phyloP scores from a whole-genome alignment of 2,888 invertebrate genomes.

The Idaea dimidiata region DNA sequence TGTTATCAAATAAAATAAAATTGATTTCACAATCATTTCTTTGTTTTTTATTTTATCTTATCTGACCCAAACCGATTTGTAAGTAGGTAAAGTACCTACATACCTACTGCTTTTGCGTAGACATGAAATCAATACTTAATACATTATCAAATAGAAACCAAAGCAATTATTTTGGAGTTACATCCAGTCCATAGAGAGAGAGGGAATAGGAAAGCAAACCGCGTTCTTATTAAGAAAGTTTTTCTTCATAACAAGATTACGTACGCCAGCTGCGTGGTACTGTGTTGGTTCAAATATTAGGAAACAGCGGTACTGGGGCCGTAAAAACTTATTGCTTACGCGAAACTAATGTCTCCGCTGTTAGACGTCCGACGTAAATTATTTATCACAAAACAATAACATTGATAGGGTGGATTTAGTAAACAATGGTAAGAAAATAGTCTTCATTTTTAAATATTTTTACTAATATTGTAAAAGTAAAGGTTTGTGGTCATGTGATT shows the following conservation, averaged over 20 bases:
- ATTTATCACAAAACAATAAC: slow-evolving; percentile 4
- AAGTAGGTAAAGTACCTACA: background rate
- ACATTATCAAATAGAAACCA: background rate
- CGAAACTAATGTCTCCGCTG: slow-evolving; percentile 19
- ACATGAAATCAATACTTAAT: background rate
- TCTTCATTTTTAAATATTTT: too few species aligned
- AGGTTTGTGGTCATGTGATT: too few species aligned
- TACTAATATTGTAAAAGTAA: too few species aligned
- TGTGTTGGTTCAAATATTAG: slow-evolving; percentile 59
- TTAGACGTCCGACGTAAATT: background rate
- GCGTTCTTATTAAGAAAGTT: slow-evolving; percentile 78
- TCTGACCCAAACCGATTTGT: background rate
- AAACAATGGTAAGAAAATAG: too few species aligned
- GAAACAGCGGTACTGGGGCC: slow-evolving; percentile 28
- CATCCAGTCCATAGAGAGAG: slow-evolving; percentile 44
- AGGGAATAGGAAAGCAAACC: slow-evolving; percentile 62
- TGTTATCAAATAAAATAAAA: slow-evolving; percentile 16
- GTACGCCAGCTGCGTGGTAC: slow-evolving; percentile 74
- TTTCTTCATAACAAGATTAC: slow-evolving; percentile 78
- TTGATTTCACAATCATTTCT: slow-evolving; percentile 5
- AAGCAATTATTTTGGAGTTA: slow-evolving; percentile 36
- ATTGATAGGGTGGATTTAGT: background rate
- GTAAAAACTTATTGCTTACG: background rate
- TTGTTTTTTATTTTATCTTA: background rate
- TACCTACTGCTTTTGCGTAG: too few species aligned